A percentile compares a stretch with the other conserved stretches of the same genome.
Conservation (phyloP, 2,888 invertebrate species). For the Thereva nobilitata region DNA sequence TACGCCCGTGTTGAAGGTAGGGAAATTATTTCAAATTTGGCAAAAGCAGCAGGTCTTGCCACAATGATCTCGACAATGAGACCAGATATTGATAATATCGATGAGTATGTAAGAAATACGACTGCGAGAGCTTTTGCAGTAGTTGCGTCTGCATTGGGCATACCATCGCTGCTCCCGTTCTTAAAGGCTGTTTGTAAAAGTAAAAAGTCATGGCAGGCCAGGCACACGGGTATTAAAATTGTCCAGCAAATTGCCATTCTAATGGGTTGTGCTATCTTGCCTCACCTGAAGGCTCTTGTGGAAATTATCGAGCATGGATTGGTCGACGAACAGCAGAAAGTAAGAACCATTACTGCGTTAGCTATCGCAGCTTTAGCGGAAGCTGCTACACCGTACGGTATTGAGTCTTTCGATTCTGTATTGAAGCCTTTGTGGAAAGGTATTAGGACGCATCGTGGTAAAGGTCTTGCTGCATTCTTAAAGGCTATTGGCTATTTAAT, state of each 20-base stretch:
- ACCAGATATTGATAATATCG: constrained; percentile 99
- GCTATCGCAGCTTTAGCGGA: constrained; percentile 98
- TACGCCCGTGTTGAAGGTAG: constrained; percentile 99
- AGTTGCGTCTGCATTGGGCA: constrained; percentile 96
- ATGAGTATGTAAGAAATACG: constrained; percentile 98
- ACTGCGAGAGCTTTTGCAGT: constrained; percentile 99
- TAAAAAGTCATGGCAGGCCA: constrained; percentile 99
- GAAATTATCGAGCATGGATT: constrained; percentile 99
- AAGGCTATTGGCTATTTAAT: constrained; percentile 99
- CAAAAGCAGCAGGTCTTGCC: constrained; percentile 98
- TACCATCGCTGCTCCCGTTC: constrained; percentile 95
- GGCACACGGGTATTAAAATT: constrained; percentile 98
- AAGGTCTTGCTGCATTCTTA: constrained; percentile 97
- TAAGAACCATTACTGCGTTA: constrained; percentile 94
- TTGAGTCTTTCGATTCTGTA: constrained; percentile 99
- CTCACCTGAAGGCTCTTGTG: constrained; percentile 95
- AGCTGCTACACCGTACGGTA: constrained; percentile 99
- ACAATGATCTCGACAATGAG: constrained; percentile 99
- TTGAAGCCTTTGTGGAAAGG: constrained; percentile 99
- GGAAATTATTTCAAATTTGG: constrained; percentile 98
- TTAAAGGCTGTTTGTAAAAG: constrained; percentile 98
- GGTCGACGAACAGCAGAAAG: constrained; percentile 98
- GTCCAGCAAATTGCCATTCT: constrained; percentile 99
- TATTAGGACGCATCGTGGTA: constrained; percentile 86
- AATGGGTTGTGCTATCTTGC: constrained; percentile 99